Evolutionary conservation across 2,797 vertebrate genomes (phyloP).

Genomic region (Poecilia picta): DNA sequence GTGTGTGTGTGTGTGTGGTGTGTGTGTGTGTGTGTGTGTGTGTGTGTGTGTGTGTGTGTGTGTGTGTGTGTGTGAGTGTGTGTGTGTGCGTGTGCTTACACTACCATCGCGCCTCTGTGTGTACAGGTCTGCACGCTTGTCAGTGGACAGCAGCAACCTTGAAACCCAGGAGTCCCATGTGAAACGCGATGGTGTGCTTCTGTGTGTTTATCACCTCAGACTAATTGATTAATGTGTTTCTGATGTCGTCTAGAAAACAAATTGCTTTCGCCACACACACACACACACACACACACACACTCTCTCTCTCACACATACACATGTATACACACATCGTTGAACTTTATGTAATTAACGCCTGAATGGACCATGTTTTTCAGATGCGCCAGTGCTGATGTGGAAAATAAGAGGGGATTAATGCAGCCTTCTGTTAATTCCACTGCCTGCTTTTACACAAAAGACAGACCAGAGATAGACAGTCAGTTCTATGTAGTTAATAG

Average conservation of each 20-base stretch:
- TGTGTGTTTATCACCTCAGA: constrained; percentile 74
- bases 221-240: constrained; percentile 80
- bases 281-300: background rate
- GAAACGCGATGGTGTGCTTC: constrained; percentile 61
- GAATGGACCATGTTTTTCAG: constrained; percentile 68
- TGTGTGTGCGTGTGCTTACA: constrained; percentile 16
- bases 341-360: constrained; percentile 77
- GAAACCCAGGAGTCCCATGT: constrained; percentile 67
- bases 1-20: constrained; percentile 27
- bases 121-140: constrained; percentile 22
- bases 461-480: constrained; percentile 67
- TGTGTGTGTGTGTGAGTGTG: constrained; percentile 42
- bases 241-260: constrained; percentile 75
- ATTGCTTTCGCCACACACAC: constrained; percentile 46
- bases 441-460: constrained; percentile 71
- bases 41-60: constrained; percentile 22
- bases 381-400: constrained; percentile 73
- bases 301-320: constrained; percentile 26
- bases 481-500: constrained; percentile 72
- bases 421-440: constrained; percentile 73
- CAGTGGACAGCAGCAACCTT: constrained; percentile 68
- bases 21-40: constrained; percentile 41
- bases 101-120: constrained; percentile 27
- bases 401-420: constrained; percentile 79
- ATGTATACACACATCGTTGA: constrained; percentile 49